phyloP scores from a whole-genome alignment of 2,888 invertebrate species.

The Malacosoma neustria region DNA sequence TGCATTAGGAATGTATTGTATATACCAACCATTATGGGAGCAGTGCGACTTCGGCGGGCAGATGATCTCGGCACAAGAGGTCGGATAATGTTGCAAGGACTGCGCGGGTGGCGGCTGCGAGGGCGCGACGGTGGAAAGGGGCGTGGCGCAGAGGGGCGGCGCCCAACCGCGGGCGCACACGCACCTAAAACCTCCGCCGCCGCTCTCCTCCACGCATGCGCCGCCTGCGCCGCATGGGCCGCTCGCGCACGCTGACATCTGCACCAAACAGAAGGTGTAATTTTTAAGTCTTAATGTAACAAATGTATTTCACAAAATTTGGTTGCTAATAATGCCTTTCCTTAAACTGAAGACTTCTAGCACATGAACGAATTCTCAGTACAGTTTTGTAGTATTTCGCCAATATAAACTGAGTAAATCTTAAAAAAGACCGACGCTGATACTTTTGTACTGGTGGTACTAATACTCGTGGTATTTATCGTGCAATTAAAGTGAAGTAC shows the following conservation, averaged over 20 bases:
- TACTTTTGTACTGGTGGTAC: no score
- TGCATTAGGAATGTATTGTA: neutral
- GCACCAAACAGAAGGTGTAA: no score
- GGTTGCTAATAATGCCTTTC: no score
- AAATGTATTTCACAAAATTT: no score
- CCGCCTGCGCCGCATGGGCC: constrained; percentile 86
- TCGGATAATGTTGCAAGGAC: constrained; percentile 36
- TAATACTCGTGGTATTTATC: no score
- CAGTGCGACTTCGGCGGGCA: constrained; percentile 83
- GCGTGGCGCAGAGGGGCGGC: constrained; percentile 52
- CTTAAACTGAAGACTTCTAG: no score
- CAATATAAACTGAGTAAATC: no score
- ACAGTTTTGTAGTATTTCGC: no score
- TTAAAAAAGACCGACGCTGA: neutral
- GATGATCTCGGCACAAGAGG: constrained; percentile 59
- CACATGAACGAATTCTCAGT: no score
- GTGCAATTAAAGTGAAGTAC: no score
- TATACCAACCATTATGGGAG: neutral
- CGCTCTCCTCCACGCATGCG: constrained; percentile 77
- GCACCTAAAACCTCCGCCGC: constrained; percentile 73
- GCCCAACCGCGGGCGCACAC: constrained; percentile 78
- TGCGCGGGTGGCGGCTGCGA: constrained; percentile 25
- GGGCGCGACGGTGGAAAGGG: constrained; percentile 52
- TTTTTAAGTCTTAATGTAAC: no score
- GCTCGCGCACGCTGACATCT: constrained; percentile 78